Evolutionary conservation across 2,113 vertebrate species (phyloP).

Genomic region (Pandion haliaetus): DNA sequence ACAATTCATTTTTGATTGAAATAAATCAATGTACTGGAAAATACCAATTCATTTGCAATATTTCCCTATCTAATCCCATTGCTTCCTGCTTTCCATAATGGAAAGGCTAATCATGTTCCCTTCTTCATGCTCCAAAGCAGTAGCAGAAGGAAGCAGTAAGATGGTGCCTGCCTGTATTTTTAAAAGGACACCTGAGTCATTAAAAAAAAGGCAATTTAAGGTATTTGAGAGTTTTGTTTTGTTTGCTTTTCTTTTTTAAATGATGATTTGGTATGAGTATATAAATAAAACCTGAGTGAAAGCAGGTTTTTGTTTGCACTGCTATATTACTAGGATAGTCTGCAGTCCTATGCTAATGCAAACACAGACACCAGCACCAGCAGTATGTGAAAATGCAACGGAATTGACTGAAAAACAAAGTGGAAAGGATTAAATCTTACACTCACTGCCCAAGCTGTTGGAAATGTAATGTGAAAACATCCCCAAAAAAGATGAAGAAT

Average conservation of each 20-base stretch:
- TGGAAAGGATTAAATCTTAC: not conserved
- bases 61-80: not conserved
- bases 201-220: not conserved
- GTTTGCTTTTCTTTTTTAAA: not conserved
- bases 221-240: not conserved
- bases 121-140: not conserved
- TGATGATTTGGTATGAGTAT: not conserved
- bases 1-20: constrained; percentile 26
- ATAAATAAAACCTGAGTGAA: not conserved
- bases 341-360: not conserved
- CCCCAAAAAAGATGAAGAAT: not conserved
- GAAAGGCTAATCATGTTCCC: not conserved
- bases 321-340: not conserved
- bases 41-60: constrained; percentile 3
- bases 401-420: not conserved
- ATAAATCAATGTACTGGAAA: constrained; percentile 47
- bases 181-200: not conserved
- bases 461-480: not conserved
- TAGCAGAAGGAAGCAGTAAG: not conserved
- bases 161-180: not conserved
- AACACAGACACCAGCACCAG: not conserved
- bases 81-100: not conserved
- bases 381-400: not conserved
- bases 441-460: not conserved
- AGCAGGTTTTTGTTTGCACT: not conserved